Percentiles rank a stretch among this genome's conserved stretches.
Evolutionary conservation across 2,113 vertebrate species (phyloP).

Genomic region (Pelmatolapia mariae): DNA sequence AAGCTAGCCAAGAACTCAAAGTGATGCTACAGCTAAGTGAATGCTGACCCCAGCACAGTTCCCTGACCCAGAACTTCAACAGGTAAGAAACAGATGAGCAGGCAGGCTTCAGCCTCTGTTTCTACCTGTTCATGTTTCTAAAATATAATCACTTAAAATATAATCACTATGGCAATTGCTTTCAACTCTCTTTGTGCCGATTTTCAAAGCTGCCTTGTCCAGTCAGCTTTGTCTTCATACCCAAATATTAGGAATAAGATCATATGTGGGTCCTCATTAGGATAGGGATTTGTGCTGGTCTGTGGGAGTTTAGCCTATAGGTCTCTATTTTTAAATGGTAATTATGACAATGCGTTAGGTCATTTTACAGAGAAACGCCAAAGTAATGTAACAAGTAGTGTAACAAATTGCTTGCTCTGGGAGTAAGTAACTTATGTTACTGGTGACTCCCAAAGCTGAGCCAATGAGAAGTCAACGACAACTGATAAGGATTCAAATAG

Average conservation of each 20-base stretch:
- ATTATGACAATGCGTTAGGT: neutral
- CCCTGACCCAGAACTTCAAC: neutral
- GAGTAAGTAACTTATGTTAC: neutral
- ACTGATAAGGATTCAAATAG: neutral
- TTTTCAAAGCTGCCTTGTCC: neutral
- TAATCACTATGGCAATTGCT: neutral
- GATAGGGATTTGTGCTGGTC: neutral
- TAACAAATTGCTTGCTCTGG: neutral
- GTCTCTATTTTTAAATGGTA: neutral
- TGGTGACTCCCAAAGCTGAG: neutral
- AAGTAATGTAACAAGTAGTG: neutral
- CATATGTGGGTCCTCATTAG: neutral
- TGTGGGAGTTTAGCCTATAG: neutral
- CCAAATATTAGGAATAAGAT: neutral
- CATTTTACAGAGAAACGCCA: neutral
- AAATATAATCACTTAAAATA: neutral
- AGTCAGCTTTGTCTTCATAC: neutral
- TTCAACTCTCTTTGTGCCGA: neutral
- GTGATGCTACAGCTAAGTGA: neutral
- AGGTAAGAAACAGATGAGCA: neutral
- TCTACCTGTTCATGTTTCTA: neutral
- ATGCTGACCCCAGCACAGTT: neutral
- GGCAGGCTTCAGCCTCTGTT: neutral
- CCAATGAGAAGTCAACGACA: neutral
- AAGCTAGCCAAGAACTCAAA: neutral